Evolutionary conservation across 2,113 vertebrate genomes (phyloP), one percentile per base, ranked within the genome.

Genomic region (Sturnus vulgaris): DNA sequence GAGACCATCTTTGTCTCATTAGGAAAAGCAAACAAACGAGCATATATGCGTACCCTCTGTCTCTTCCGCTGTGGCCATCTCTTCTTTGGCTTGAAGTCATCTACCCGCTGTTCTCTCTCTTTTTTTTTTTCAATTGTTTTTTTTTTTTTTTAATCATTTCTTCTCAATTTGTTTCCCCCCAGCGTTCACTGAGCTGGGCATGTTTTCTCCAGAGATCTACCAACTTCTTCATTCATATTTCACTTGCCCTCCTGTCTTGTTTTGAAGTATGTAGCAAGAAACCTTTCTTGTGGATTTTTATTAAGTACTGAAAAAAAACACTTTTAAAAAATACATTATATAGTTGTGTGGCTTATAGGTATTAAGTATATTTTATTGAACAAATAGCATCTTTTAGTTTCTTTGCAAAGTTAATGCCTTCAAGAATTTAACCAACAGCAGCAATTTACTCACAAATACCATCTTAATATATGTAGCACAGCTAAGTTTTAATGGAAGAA

Each of bases 341-440:
- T 12, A 69, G 8, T 53, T 53, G 28, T 7, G 0, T 69, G 46
- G 7, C 35, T 84, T 63, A 30, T 63, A 70, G 27, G 57, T 20
- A 39, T 31, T 39, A 70, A 44, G 5, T 78, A 44, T 53, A 72
- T 95, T 82, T 90, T 24, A 65, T 50, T 82, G 33, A 70, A 75
- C 1, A 78, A 79, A 76, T n/a, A 68, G 4, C 11, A 13, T 79
- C 18, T 79, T 92, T 68, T 31, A 15, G 9, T 77, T 93, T 90
- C n/a, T 70, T 88, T 82, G 42, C 35, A 40, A 70, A 86, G 27
- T 46, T 71, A 84, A 71, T 20, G 11, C 28, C 56, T 59, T 72
- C 75, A 77, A 63, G 23, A 86, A 78, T 68, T 82, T 86, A 83
- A 47, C 25, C 11, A 88, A 50, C 27, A 90, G 40, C 25, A 93